Conservation (phyloP, 2,113 vertebrate species). For the Vicugna pacos region DNA sequence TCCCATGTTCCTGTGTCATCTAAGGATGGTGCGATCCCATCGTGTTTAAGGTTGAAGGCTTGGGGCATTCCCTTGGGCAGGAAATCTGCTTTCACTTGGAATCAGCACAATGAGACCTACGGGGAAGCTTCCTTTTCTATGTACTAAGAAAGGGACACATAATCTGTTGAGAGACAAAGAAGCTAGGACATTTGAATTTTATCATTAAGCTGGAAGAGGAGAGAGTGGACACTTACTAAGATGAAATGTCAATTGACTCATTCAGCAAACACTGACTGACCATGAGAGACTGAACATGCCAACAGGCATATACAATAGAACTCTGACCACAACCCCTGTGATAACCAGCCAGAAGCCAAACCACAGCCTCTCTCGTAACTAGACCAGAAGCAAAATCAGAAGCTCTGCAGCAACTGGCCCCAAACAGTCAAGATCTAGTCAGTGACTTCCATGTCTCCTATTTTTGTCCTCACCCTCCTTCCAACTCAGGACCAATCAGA, state of each 20-base stretch:
- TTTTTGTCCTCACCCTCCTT: background rate
- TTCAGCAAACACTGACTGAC: background rate
- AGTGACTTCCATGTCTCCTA: background rate
- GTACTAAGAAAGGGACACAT: background rate
- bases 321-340: background rate
- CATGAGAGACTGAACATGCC: background rate
- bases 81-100: background rate
- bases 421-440: background rate
- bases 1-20: background rate
- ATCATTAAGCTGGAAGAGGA: conserved; percentile 17
- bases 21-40: background rate
- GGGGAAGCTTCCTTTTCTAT: background rate
- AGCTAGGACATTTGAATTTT: background rate
- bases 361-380: background rate
- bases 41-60: background rate
- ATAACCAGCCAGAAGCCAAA: background rate
- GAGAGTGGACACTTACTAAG: background rate
- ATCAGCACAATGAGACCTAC: background rate
- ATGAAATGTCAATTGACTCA: background rate
- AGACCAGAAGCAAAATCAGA: background rate
- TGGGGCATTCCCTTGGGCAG: background rate
- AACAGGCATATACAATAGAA: background rate
- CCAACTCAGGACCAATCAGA: background rate
- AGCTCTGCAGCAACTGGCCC: background rate
- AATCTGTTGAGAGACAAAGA: conserved; percentile 12